phyloP scores from a whole-genome alignment of 1,140 invertebrate species.

The Zaprionus gabonicus region DNA sequence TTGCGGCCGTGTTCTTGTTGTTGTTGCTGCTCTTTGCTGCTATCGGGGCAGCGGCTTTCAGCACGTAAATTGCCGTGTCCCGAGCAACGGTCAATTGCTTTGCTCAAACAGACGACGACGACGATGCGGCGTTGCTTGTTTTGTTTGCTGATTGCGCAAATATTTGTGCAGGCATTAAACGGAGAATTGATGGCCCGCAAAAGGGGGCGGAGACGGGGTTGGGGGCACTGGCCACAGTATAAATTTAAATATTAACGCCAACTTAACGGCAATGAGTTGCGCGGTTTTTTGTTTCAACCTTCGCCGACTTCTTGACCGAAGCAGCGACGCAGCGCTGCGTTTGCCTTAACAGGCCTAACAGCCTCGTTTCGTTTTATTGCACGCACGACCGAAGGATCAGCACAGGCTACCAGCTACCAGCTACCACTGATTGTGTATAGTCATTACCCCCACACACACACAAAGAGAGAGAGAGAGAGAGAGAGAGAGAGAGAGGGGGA shows the following conservation, averaged over 20 bases:
- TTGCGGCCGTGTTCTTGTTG: conserved; percentile 45
- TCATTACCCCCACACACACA: conserved; percentile 60
- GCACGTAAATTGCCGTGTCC: conserved; percentile 53
- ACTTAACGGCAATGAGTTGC: conserved; percentile 67
- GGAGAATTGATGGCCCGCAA: conserved; percentile 70
- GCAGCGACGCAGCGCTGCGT: conserved; percentile 51
- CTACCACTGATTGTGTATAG: conserved; percentile 50
- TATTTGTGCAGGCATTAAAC: conserved; percentile 81
- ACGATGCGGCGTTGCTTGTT: conserved; percentile 61
- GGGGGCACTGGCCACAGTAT: conserved; percentile 58
- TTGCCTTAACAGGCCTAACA: conserved; percentile 78
- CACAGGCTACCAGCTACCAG: background rate
- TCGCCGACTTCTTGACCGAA: conserved; percentile 72
- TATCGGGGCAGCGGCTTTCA: conserved; percentile 9
- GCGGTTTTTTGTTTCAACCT: conserved; percentile 70
- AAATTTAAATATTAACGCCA: conserved; percentile 81
- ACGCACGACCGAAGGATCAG: conserved; percentile 52
- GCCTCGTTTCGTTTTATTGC: conserved; percentile 81
- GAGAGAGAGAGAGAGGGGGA: background rate
- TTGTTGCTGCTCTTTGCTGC: conserved; percentile 8
- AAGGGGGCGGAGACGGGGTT: conserved; percentile 10
- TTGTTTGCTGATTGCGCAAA: conserved; percentile 83
- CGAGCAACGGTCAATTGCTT: conserved; percentile 76
- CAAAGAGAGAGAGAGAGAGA: background rate
- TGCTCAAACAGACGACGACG: conserved; percentile 67